phyloP scores from a whole-genome alignment of 2,888 invertebrate genomes.

The Cryptocheilus praepositus region DNA sequence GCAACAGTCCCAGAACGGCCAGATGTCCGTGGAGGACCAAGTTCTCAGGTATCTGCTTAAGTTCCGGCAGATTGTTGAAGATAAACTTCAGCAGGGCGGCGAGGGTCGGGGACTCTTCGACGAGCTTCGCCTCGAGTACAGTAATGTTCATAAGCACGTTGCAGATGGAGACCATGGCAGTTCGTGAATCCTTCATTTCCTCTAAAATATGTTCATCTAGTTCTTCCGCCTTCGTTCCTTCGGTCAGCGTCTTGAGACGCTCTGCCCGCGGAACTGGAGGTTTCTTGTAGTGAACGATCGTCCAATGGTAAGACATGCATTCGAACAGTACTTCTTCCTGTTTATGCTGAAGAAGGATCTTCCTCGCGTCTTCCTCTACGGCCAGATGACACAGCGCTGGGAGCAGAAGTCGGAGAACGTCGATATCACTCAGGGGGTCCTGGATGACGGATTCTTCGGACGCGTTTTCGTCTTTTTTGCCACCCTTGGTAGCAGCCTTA shows the following conservation, averaged over 20 bases:
- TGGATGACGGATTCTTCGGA: constrained; percentile 67
- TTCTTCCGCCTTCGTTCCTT: constrained; percentile 82
- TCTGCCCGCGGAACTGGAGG: constrained; percentile 89
- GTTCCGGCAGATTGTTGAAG: constrained; percentile 88
- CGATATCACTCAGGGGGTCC: constrained; percentile 79
- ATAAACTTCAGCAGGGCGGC: constrained; percentile 89
- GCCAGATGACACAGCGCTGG: constrained; percentile 94
- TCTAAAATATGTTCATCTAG: constrained; percentile 84
- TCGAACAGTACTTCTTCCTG: constrained; percentile 89
- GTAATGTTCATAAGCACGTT: constrained; percentile 95
- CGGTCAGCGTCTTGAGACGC: constrained; percentile 83
- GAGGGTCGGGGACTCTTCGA: constrained; percentile 86
- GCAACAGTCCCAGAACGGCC: constrained; percentile 86
- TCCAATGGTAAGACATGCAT: constrained; percentile 89
- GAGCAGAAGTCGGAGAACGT: constrained; percentile 87
- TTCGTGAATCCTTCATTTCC: constrained; percentile 89
- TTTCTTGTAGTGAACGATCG: constrained; percentile 89
- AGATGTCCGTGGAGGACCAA: constrained; percentile 90
- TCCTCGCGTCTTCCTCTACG: constrained; percentile 91
- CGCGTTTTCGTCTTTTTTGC: constrained; percentile 62
- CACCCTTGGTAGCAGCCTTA: constrained; percentile 76
- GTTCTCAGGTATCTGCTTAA: constrained; percentile 89
- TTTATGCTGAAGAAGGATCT: constrained; percentile 85
- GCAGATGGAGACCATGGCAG: constrained; percentile 91
- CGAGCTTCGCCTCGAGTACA: constrained; percentile 89